Evolutionary conservation across 2,113 vertebrate species (phyloP), one percentile per base, ranked within the genome.

Genomic region (Dipodomys spectabilis): DNA sequence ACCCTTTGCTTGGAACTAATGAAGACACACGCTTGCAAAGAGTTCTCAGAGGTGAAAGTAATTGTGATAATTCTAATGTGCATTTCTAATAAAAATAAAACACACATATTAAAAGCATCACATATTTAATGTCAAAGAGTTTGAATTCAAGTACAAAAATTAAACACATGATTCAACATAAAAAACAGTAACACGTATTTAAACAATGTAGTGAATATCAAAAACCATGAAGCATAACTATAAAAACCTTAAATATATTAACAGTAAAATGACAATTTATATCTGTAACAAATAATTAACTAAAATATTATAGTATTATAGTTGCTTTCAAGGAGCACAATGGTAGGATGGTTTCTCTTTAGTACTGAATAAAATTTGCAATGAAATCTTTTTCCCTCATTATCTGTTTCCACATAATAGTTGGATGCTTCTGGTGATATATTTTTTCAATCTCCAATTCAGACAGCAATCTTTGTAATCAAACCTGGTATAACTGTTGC

Each of bases 131-230:
- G 97, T 95, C 92, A 91, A 97, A 98, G 95, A 97, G 77, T 96
- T 96, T 97, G 87, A 97, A 97, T 97, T 97, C 62, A 96, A 97
- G 92, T 97, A 98, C 96, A 98, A 97, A 98, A 98, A 97, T 97
- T 96, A 97, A 98, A 97, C 98, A 98, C 98, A 98, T 98, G 98
- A 98, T 98, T 97, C 94, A 98, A 98, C 98, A 94, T 96, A 97
- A 98, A 97, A 97, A 96, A 97, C 93, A 25, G 0, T 95, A 98
- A 98, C 96, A 74, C 28, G 96, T 97, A 84, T 77, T 88, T 79
- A 96, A 98, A 98, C 91, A 95, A 95, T 7, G 89, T 81, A 97
- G 67, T 91, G 96, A 98, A 95, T 96, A 96, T 93, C 69, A 97
- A 96, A 97, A 64, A 98, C 96, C 81, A 95, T 67, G 82, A 98